Evolutionary conservation across 2,888 invertebrate species (phyloP).

Genomic region (Pseudococcus longispinus): DNA sequence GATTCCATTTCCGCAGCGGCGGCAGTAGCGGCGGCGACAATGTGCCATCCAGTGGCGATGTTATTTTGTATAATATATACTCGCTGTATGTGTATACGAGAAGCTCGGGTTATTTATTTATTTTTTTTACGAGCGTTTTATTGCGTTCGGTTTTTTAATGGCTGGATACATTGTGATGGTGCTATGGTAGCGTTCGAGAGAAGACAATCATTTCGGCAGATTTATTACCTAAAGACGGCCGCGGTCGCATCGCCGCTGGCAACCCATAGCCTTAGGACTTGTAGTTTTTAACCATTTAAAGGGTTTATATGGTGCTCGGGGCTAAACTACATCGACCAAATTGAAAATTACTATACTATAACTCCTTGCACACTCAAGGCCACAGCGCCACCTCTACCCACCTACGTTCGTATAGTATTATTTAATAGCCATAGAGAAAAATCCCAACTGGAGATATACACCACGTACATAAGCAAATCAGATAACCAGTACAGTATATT

Average conservation of each 20-base stretch:
- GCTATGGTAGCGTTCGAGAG: constrained; percentile 4
- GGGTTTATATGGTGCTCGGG: background rate
- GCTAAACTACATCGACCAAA: background rate
- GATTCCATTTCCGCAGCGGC: background rate
- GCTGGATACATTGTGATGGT: background rate
- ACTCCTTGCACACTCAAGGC: background rate
- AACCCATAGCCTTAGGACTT: background rate
- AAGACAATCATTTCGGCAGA: constrained; percentile 4
- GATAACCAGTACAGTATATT: background rate
- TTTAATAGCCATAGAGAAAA: background rate
- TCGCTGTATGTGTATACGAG: background rate
- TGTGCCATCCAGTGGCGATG: background rate
- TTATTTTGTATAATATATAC: background rate
- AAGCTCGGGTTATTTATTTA: background rate
- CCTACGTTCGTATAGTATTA: background rate
- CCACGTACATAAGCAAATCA: background rate
- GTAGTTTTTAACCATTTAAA: background rate
- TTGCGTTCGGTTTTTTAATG: constrained; percentile 21
- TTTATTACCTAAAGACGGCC: constrained; percentile 1
- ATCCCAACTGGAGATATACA: background rate
- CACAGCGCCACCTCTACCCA: background rate
- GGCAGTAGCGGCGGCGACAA: background rate
- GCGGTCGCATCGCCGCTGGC: background rate
- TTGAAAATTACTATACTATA: background rate
- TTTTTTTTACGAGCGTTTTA: constrained; percentile 26